Evolutionary conservation across 2,888 invertebrate genomes (phyloP).

Genomic region (Scaptomyza flava): DNA sequence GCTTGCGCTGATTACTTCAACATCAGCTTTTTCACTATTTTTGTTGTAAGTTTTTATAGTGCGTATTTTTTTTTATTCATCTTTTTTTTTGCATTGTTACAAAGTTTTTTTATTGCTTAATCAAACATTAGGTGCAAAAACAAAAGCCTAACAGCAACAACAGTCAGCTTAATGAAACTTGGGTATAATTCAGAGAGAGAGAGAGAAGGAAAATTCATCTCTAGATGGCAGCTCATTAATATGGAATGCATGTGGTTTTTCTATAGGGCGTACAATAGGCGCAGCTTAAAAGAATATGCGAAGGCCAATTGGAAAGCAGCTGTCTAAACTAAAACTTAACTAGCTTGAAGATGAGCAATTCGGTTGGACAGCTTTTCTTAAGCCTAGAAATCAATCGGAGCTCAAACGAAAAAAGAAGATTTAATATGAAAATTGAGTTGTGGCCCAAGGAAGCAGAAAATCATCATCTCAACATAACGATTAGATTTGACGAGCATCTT

Average conservation of each 20-base stretch:
- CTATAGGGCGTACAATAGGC: conserved; percentile 17
- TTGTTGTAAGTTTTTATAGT: conserved; percentile 31
- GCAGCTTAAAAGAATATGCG: conserved; percentile 10
- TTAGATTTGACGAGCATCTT: conserved; percentile 17
- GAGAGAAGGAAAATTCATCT: conserved; percentile 15
- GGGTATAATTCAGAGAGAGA: conserved; percentile 11
- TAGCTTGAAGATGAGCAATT: conserved; percentile 9
- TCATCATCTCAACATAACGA: conserved; percentile 14
- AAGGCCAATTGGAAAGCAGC: conserved; percentile 25
- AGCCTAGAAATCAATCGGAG: conserved; percentile 49
- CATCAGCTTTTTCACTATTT: conserved; percentile 65
- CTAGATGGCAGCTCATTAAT: conserved; percentile 54
- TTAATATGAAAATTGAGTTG: conserved; percentile 34
- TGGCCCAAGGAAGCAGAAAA: conserved; percentile 30
- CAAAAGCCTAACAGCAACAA: conserved; percentile 23
- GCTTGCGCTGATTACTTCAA: conserved; percentile 75
- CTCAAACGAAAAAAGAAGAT: conserved; percentile 16
- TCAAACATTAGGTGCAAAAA: conserved; percentile 46
- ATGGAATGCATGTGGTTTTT: conserved; percentile 52
- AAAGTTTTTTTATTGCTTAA: conserved; percentile 65
- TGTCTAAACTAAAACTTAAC: conserved; percentile 9
- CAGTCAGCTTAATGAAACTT: conserved; percentile 15
- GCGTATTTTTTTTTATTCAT: conserved; percentile 17
- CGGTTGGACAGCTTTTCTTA: conserved; percentile 3
- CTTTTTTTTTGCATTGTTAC: conserved; percentile 52